Conservation (phyloP, 2,797 vertebrate genomes). For the Vultur gryphus region DNA sequence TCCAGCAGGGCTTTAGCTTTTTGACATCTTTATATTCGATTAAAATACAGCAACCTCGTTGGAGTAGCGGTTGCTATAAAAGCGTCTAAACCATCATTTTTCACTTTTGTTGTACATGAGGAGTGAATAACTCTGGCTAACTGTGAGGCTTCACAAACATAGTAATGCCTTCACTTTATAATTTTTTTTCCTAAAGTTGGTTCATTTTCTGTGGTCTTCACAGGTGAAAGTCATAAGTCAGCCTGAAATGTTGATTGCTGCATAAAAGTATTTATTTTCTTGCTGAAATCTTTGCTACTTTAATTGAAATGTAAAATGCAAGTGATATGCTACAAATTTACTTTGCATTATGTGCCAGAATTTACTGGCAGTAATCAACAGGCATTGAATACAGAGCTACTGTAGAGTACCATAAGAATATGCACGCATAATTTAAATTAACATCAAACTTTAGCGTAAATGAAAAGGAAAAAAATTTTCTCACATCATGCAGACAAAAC, state of each 20-base stretch:
- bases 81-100: background rate
- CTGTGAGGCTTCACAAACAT: background rate
- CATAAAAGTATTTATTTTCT: slow-evolving; percentile 41
- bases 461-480: slow-evolving; percentile 51
- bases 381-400: slow-evolving; percentile 45
- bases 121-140: background rate
- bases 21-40: slow-evolving; percentile 15
- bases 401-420: slow-evolving; percentile 47
- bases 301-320: slow-evolving; percentile 51
- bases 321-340: slow-evolving; percentile 53
- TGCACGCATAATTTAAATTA: slow-evolving; percentile 37
- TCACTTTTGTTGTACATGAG: background rate
- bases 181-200: background rate
- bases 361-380: slow-evolving; percentile 61
- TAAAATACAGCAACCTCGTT: background rate
- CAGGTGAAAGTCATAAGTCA: slow-evolving; percentile 21
- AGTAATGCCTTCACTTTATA: background rate
- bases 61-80: background rate
- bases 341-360: slow-evolving; percentile 52
- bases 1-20: slow-evolving; percentile 12
- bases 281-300: slow-evolving; percentile 26
- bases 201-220: background rate
- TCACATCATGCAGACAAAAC: slow-evolving; percentile 22
- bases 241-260: slow-evolving; percentile 11
- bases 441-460: slow-evolving; percentile 55